phyloP scores from a whole-genome alignment of 2,113 vertebrate genomes.

The Tilapia sparmanii region DNA sequence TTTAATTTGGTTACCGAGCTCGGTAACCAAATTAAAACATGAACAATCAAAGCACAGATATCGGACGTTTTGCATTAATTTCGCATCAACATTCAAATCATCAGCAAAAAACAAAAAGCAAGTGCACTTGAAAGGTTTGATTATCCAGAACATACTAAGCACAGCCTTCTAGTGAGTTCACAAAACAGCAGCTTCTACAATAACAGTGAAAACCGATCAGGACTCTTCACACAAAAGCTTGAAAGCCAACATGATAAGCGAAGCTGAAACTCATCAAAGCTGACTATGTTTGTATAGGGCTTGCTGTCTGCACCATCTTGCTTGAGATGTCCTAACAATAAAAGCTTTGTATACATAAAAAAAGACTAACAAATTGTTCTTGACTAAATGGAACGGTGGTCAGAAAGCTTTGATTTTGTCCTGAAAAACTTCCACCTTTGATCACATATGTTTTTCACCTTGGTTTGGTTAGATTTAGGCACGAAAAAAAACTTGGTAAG shows the following conservation, averaged over 20 bases:
- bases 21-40: neutral
- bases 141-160: neutral
- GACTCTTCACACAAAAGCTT: neutral
- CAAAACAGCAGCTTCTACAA: neutral
- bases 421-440: neutral
- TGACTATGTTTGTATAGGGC: neutral
- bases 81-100: neutral
- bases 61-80: neutral
- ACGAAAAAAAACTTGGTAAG: neutral
- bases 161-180: neutral
- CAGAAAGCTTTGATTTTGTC: neutral
- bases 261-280: neutral
- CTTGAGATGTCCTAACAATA: neutral
- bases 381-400: neutral
- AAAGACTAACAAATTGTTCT: neutral
- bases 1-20: neutral
- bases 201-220: neutral
- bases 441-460: neutral
- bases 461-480: neutral
- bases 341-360: neutral
- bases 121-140: slow-evolving; percentile 1
- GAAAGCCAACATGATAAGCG: neutral
- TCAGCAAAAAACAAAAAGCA: neutral
- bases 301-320: neutral
- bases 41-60: neutral